Percentiles rank a stretch among this genome's conserved stretches.
Conservation (phyloP, 2,888 invertebrate genomes). For the Laothoe populi region DNA sequence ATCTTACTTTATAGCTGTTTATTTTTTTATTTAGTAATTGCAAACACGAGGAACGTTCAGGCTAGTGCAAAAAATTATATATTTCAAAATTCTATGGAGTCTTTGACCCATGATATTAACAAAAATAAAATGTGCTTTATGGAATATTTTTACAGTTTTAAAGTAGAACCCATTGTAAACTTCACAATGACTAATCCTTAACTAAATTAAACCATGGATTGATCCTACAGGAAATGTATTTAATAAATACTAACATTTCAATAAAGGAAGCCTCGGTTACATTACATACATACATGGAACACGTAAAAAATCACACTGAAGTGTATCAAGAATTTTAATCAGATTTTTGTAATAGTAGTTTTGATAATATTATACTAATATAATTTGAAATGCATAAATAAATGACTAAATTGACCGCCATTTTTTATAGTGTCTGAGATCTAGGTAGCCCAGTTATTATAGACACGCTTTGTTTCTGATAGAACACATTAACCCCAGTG, state of each 20-base stretch:
- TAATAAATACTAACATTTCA: conserved; percentile 10
- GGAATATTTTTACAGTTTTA: background rate
- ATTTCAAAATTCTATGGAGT: too few species aligned
- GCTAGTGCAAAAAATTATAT: too few species aligned
- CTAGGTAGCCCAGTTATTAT: too few species aligned
- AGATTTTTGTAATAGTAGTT: too few species aligned
- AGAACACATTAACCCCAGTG: too few species aligned
- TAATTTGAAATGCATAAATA: too few species aligned
- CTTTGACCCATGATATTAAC: background rate
- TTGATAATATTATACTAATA: too few species aligned
- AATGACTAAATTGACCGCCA: too few species aligned
- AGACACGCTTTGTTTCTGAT: too few species aligned
- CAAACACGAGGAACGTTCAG: too few species aligned
- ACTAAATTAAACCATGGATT: background rate
- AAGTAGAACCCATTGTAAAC: conserved; percentile 6
- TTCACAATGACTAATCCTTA: background rate
- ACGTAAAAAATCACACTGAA: background rate
- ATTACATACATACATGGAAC: background rate
- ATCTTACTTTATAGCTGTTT: background rate
- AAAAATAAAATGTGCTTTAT: background rate
- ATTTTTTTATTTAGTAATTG: background rate
- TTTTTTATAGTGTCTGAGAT: too few species aligned
- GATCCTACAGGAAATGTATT: conserved; percentile 16
- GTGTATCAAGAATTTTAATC: too few species aligned
- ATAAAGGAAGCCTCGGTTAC: conserved; percentile 14